phyloP scores from a whole-genome alignment of 2,113 vertebrate species.

The Paramisgurnus dabryanus region DNA sequence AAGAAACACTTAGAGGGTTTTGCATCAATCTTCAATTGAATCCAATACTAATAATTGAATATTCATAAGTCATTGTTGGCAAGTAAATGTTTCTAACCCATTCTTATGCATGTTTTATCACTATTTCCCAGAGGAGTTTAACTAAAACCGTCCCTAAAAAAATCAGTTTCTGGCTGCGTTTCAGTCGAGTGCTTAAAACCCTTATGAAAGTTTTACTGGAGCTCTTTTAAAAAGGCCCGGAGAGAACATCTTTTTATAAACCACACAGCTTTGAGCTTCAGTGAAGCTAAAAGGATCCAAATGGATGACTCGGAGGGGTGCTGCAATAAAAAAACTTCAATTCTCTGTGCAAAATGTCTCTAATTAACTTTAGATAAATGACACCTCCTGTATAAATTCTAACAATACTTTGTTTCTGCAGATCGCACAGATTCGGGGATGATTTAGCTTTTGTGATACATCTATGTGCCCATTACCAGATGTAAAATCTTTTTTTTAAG shows the following conservation, averaged over 20 bases:
- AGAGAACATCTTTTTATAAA: conserved; percentile 26
- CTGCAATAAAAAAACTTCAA: background rate
- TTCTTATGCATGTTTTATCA: background rate
- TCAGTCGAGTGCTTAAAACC: conserved; percentile 28
- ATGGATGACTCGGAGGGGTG: background rate
- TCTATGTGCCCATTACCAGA: background rate
- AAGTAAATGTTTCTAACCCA: too few species aligned
- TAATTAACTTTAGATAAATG: conserved; percentile 11
- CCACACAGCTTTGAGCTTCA: conserved; percentile 17
- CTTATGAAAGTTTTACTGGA: conserved; percentile 37
- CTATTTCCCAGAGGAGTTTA: background rate
- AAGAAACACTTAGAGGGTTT: too few species aligned
- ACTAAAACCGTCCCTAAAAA: conserved; percentile 1
- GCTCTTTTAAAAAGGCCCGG: background rate
- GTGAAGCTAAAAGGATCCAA: conserved; percentile 12
- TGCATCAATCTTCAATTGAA: too few species aligned
- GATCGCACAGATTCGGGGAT: background rate
- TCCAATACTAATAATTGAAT: too few species aligned
- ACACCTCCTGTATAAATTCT: background rate
- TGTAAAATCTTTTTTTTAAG: background rate
- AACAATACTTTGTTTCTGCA: background rate
- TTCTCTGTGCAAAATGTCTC: background rate
- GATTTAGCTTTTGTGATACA: background rate
- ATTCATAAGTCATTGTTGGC: too few species aligned
- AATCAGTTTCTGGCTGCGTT: conserved; percentile 23